Percentiles rank a stretch among this genome's conserved stretches.
Conservation (phyloP, 37 sponge, comb jelly and placozoan species). For the Bolinopsis microptera region DNA sequence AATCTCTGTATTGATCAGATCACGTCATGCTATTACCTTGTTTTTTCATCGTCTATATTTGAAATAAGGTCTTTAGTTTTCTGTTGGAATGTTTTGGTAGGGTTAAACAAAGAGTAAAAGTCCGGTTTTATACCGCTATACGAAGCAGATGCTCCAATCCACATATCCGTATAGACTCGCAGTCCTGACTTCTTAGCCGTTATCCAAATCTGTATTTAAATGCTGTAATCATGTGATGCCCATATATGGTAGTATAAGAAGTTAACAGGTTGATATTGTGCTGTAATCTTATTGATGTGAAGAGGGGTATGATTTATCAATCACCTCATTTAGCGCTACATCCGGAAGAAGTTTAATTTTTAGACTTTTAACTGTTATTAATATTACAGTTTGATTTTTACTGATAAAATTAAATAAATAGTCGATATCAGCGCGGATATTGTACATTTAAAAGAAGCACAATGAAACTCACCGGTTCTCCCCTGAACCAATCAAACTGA, state of each 20-base stretch:
- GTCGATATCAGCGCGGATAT: no score
- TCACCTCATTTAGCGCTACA: no score
- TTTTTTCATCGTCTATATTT: not conserved
- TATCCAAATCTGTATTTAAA: constrained; percentile 6
- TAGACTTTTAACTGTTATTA: no score
- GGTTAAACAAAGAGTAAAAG: not conserved
- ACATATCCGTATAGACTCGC: constrained; percentile 29
- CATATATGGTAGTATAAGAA: no score
- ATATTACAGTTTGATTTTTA: no score
- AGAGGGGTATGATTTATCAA: no score
- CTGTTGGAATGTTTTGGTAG: not conserved
- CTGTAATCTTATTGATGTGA: not conserved
- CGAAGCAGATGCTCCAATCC: not conserved
- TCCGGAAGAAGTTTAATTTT: no score
- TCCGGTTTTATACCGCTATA: constrained; percentile 6
- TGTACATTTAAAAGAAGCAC: no score
- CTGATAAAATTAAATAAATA: no score
- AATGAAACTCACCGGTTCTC: not conserved
- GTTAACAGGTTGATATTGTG: not conserved
- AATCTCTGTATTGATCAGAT: no score
- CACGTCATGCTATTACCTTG: not conserved
- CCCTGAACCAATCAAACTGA: constrained; percentile 38
- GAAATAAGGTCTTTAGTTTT: not conserved
- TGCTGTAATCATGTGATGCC: no score
- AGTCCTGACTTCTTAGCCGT: constrained; percentile 40